Base-by-base conservation (phyloP, 2,113 vertebrate genomes). In the Morone saxatilis region DNA sequence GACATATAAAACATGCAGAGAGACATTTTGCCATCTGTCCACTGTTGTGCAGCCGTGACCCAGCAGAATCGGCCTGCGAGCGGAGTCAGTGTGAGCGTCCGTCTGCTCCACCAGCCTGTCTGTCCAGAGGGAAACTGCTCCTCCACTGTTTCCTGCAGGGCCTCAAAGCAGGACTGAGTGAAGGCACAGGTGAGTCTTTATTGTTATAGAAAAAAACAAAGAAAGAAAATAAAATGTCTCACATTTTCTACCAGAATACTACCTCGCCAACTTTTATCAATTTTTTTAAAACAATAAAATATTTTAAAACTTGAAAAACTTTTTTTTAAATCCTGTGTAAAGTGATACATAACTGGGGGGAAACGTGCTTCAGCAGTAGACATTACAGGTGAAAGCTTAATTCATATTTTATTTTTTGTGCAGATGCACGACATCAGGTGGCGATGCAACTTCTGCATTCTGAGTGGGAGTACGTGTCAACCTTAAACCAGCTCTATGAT, bases 141-240 rank as follows among this genome's bases (percentile, higher is more conserved):
- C 93, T 96, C 5, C 94, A 94, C 87, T 95, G 93, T 40, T 96
- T 95, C 91, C 93, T 96, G 48, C 95, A 96, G 88, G 95, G 95
- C 2, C 90, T 95, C 47, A 92, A 93, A 69, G 95, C 93, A 0
- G 90, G 93, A 17, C 89, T 94, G 57, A 90, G 70, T 7, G 93
- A 92, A 53, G 91, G 85, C 50, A 94, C 93, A 91, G 95, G 95
- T 95, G 38, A 88, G 87, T 31, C 31, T 31, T 31, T 31, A 31
- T 31, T 31, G 31, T 31, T 31, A 31, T 31, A 31, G 31, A 31
- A 31, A 31, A 1, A 4, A 8, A 11, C 41, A 7, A 1, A 38
- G 4, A 25, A 25, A 25, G 25, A 25, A 25, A 25, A 25, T 25
- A 3, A 13, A 14, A 59, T 12, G 7, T 25, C 0, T 66, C 4